Evolutionary conservation across 2,797 vertebrate species (phyloP).

Genomic region (Sciaenops ocellatus): DNA sequence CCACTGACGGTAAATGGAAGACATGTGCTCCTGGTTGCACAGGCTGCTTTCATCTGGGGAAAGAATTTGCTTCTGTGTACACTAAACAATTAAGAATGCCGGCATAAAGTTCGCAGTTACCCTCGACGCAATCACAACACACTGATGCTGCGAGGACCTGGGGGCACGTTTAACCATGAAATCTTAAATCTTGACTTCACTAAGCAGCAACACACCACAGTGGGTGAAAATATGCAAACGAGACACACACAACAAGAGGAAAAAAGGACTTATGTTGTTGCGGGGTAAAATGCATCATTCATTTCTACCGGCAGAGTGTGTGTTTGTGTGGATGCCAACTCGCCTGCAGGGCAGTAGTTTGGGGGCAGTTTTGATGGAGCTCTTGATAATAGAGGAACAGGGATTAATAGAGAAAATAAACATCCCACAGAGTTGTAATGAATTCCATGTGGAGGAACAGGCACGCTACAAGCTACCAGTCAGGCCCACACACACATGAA

Average conservation of each 20-base stretch:
- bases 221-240: not conserved
- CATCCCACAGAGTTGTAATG: constrained; percentile 79
- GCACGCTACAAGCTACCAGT: constrained; percentile 58
- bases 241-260: not conserved
- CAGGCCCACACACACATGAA: constrained; percentile 32
- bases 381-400: constrained; percentile 80
- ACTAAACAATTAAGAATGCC: constrained; percentile 61
- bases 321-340: constrained; percentile 41
- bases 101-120: constrained; percentile 62
- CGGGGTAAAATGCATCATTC: constrained; percentile 26
- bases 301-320: constrained; percentile 25
- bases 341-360: constrained; percentile 69
- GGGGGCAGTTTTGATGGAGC: constrained; percentile 74
- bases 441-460: constrained; percentile 80
- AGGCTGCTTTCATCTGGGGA: constrained; percentile 65
- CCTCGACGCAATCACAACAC: constrained; percentile 42
- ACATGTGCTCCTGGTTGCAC: constrained; percentile 63
- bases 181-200: constrained; percentile 24
- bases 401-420: constrained; percentile 86
- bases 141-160: constrained; percentile 25
- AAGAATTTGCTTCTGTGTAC: constrained; percentile 72
- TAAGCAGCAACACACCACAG: constrained; percentile 1
- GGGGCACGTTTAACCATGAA: constrained; percentile 24
- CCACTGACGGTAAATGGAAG: constrained; percentile 67
- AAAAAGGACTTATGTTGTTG: not conserved